Evolutionary conservation across 30 jellyfish, hydroid and myxozoan species (phyloP).

Genomic region (Pseudorhiza aurosa): DNA sequence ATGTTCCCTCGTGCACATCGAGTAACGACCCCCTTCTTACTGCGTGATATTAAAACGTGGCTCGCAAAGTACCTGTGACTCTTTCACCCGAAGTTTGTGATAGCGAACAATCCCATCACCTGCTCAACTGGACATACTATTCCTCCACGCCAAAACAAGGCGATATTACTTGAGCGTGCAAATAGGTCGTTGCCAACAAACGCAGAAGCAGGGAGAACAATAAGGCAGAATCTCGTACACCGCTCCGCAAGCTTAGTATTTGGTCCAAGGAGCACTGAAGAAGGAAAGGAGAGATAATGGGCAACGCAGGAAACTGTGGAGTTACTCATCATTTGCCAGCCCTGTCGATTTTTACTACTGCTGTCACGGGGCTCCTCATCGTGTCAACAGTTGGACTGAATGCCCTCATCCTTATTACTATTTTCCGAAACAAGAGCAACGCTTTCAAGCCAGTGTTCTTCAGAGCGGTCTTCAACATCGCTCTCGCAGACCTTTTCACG

Average conservation of each 20-base stretch:
- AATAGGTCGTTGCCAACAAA: slow-evolving; percentile 20
- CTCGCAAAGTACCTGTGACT: slow-evolving; percentile 64
- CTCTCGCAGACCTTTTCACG: slow-evolving; percentile 82
- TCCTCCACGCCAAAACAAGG: slow-evolving; percentile 45
- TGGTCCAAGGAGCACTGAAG: background rate
- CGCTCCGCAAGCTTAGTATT: background rate
- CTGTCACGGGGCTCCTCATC: slow-evolving; percentile 22
- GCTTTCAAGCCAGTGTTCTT: slow-evolving; percentile 66
- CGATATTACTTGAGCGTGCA: slow-evolving; percentile 21
- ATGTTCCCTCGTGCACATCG: no score
- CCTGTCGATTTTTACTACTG: slow-evolving; percentile 60
- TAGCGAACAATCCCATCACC: slow-evolving; percentile 44
- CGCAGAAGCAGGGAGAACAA: background rate
- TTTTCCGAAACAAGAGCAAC: slow-evolving; percentile 48
- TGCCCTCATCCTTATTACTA: slow-evolving; percentile 44
- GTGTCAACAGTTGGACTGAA: slow-evolving; percentile 57
- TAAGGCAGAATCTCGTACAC: background rate
- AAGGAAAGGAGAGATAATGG: slow-evolving; percentile 19
- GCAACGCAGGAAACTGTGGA: slow-evolving; percentile 66
- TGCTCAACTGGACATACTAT: slow-evolving; percentile 49
- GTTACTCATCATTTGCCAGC: slow-evolving; percentile 41
- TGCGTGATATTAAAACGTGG: no score
- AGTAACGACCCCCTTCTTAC: no score
- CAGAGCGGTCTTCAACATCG: slow-evolving; percentile 73
- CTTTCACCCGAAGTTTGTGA: slow-evolving; percentile 35